Conservation (phyloP, 2,888 invertebrate genomes). For the Coremacera marginata region DNA sequence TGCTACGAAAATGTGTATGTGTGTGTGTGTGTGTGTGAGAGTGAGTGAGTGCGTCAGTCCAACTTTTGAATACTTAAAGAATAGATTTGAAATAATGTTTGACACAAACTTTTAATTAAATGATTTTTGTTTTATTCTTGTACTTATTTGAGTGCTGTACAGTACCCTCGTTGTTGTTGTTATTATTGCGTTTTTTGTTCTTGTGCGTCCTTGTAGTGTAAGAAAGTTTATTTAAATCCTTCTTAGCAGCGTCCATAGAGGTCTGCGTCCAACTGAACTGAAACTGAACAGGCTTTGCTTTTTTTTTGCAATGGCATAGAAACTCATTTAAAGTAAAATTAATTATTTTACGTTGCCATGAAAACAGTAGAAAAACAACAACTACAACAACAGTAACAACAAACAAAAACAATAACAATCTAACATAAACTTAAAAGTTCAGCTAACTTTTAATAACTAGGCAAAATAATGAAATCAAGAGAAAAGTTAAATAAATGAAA, state of each 20-base stretch:
- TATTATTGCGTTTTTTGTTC: neutral
- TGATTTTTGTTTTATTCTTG: conserved; percentile 5
- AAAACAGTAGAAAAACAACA: neutral
- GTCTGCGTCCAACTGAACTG: neutral
- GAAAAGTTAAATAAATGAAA: conserved; percentile 1
- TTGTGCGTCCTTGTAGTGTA: neutral
- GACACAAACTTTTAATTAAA: conserved; percentile 32
- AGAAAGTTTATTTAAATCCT: conserved; percentile 2
- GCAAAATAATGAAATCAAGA: neutral
- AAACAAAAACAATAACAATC: conserved; percentile 7
- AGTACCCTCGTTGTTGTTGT: conserved; percentile 1
- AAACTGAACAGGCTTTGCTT: neutral
- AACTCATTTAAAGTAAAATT: conserved; percentile 62
- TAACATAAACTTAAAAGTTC: neutral
- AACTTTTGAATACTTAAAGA: neutral
- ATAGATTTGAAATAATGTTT: conserved; percentile 17
- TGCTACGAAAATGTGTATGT: neutral
- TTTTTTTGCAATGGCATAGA: conserved; percentile 21
- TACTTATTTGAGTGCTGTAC: neutral
- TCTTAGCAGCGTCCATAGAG: conserved; percentile 13
- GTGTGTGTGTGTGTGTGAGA: neutral
- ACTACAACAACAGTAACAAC: neutral
- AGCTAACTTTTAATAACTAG: neutral
- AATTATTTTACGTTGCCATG: conserved; percentile 59
- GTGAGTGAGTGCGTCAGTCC: neutral